Evolutionary conservation across 2,888 invertebrate species (phyloP).

Genomic region (Trachelus stipa): DNA sequence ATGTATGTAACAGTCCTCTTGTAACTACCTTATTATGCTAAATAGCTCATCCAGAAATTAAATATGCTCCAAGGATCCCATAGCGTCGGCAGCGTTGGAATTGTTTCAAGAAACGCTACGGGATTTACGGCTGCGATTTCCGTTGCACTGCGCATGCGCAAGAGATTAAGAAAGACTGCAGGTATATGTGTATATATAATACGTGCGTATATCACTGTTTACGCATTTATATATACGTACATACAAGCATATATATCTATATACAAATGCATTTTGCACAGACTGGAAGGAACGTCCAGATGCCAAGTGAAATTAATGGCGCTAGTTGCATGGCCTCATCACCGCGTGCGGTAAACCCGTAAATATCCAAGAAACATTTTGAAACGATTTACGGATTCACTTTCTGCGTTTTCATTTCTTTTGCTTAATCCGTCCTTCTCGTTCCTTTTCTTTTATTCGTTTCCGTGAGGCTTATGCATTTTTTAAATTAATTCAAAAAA

Average conservation of each 20-base stretch:
- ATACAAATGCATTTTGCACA: background rate
- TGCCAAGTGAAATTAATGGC: background rate
- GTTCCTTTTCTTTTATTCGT: background rate
- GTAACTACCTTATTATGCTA: slow-evolving; percentile 21
- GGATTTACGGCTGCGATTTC: background rate
- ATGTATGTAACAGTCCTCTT: background rate
- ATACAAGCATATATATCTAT: background rate
- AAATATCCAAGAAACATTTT: slow-evolving; percentile 8
- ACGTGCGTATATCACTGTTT: background rate
- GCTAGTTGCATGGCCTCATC: slow-evolving; percentile 8
- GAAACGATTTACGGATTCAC: background rate
- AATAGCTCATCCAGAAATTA: slow-evolving; percentile 15
- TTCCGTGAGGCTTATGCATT: background rate
- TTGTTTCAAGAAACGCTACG: background rate
- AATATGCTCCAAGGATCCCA: slow-evolving; percentile 11
- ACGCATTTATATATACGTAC: background rate
- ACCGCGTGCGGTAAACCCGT: slow-evolving; percentile 13
- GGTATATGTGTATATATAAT: background rate
- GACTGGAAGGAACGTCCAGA: background rate
- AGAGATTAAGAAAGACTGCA: background rate
- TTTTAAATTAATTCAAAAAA: background rate
- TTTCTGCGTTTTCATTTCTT: background rate
- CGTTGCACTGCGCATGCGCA: background rate
- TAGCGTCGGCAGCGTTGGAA: background rate
- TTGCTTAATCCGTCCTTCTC: background rate